Conservation (phyloP, 2,888 invertebrate genomes). For the Incurvaria masculella region DNA sequence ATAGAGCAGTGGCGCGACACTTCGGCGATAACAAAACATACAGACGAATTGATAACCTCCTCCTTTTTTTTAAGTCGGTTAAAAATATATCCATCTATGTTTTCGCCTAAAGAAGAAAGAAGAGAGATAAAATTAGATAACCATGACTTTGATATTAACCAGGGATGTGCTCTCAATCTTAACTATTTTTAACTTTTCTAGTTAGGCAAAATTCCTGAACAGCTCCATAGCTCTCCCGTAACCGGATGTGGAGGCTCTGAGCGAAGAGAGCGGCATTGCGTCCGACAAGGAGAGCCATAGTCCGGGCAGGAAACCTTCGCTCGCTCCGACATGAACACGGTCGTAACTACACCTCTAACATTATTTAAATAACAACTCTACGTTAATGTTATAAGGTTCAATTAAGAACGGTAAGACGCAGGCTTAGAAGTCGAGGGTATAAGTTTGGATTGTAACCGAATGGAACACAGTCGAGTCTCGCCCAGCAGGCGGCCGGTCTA, state of each 20-base stretch:
- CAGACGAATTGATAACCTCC: no score
- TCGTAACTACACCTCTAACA: not conserved
- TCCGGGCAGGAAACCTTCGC: not conserved
- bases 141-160: no score
- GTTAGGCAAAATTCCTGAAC: no score
- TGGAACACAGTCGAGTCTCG: constrained; percentile 12
- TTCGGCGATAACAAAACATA: no score
- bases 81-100: no score
- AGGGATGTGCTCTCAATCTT: no score
- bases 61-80: no score
- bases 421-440: not conserved
- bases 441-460: constrained; percentile 11
- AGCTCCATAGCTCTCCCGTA: not conserved
- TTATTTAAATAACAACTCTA: not conserved
- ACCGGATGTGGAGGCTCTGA: not conserved
- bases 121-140: no score
- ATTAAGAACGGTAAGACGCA: not conserved
- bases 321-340: not conserved
- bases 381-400: not conserved
- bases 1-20: no score
- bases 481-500: constrained; percentile 14
- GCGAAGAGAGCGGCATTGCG: not conserved
- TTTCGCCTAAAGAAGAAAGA: no score
- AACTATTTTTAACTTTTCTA: no score
- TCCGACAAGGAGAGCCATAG: not conserved